These are phyloP conservation scores for Microctenopoma steveboyesi DNA, from an alignment of 2,797 vertebrate species.

Conservation along the genomic window DNA sequence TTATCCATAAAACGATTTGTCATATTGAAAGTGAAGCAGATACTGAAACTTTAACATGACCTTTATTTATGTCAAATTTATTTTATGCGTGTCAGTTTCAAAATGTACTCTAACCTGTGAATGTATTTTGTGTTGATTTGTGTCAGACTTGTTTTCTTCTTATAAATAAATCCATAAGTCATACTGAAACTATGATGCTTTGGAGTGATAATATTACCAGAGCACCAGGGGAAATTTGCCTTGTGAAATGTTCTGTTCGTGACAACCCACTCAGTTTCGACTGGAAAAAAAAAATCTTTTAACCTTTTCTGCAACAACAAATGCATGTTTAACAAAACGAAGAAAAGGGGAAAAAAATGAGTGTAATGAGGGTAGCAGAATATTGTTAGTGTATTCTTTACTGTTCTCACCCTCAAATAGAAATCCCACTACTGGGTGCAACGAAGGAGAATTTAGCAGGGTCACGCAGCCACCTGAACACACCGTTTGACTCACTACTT, in stretches of 20 bases:
- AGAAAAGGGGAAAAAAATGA: conserved; percentile 24
- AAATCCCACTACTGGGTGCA: conserved; percentile 13
- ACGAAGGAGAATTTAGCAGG: conserved; percentile 1
- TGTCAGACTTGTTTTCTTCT: conserved; percentile 91
- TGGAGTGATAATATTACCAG: conserved; percentile 97
- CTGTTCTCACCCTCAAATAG: conserved; percentile 12
- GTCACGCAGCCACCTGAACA: conserved; percentile 14
- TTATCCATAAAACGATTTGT: conserved; percentile 11
- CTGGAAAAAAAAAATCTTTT: conserved; percentile 90
- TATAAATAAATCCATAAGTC: conserved; percentile 99
- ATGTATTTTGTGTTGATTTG: conserved; percentile 74
- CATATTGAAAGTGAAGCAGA: conserved; percentile 34
- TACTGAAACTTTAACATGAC: conserved; percentile 31
- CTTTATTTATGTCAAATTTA: conserved; percentile 33
- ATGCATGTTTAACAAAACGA: conserved; percentile 73
- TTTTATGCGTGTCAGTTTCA: conserved; percentile 30
- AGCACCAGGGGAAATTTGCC: conserved; percentile 95
- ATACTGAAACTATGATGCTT: conserved; percentile 97
- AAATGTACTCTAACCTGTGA: conserved; percentile 14
- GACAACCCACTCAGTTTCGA: conserved; percentile 98
- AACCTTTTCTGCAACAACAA: conserved; percentile 92
- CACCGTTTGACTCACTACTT: conserved; percentile 28
- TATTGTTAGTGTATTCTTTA: conserved; percentile 26
- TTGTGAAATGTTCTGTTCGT: conserved; percentile 90
- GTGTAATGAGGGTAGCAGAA: conserved; percentile 21